phyloP scores from a whole-genome alignment of 1,140 invertebrate genomes.

The Lepidurus couesii region DNA sequence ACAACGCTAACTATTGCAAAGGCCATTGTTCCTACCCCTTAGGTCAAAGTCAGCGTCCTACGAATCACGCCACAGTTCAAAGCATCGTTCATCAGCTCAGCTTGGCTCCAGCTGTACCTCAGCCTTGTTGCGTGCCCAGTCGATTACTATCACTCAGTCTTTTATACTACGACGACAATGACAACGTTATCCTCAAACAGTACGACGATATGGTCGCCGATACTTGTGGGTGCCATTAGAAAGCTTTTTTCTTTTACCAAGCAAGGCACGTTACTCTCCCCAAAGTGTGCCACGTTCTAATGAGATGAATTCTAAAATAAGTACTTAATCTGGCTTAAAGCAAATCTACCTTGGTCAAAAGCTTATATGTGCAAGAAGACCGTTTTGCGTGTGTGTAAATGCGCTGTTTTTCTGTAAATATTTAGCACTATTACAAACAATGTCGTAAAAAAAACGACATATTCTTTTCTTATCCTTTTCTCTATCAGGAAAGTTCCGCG shows the following conservation, averaged over 20 bases:
- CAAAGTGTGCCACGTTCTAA: neutral
- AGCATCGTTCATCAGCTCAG: constrained; percentile 49
- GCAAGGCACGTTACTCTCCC: neutral
- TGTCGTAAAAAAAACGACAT: neutral
- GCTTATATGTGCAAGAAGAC: neutral
- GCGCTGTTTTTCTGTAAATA: constrained; percentile 1
- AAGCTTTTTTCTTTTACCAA: neutral
- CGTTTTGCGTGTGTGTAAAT: neutral
- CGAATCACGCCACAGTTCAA: constrained; percentile 53
- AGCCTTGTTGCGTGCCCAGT: constrained; percentile 50
- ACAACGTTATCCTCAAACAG: constrained; percentile 52
- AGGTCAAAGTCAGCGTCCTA: constrained; percentile 50
- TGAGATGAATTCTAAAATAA: neutral
- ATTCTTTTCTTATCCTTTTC: neutral
- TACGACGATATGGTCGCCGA: constrained; percentile 53
- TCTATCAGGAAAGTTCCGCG: neutral
- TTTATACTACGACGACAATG: constrained; percentile 50
- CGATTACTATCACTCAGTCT: constrained; percentile 48
- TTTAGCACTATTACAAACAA: neutral
- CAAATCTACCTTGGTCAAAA: neutral
- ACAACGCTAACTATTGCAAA: constrained; percentile 40
- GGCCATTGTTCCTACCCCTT: constrained; percentile 50
- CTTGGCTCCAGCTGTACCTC: constrained; percentile 39
- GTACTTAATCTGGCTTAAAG: constrained; percentile 5
- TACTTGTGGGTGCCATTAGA: constrained; percentile 51